A percentile compares a stretch with the other conserved stretches of the same genome.
phyloP scores from a whole-genome alignment of 92 coral and sea anemone species.

The Blastomussa wellsi region DNA sequence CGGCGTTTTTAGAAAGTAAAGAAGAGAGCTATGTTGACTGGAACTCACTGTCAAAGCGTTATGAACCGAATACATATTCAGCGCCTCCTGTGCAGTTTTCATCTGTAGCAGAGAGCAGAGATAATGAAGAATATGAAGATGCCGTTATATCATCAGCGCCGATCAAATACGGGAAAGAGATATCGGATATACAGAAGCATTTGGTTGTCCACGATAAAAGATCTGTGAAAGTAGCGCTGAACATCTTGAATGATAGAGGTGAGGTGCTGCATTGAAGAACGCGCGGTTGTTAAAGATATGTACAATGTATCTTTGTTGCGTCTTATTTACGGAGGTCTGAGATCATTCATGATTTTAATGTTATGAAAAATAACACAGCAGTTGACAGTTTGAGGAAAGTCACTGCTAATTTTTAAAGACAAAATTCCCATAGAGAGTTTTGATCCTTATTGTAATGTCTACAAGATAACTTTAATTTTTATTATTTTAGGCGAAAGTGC shows the following conservation, averaged over 20 bases:
- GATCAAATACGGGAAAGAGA: conserved; percentile 83
- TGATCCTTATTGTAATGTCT: too few relatives aligned
- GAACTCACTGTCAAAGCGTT: conserved; percentile 86
- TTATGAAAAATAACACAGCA: too few relatives aligned
- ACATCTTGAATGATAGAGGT: conserved; percentile 51
- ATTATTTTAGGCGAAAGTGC: conserved; percentile 52
- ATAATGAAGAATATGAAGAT: conserved; percentile 78
- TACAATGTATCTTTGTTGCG: neutral
- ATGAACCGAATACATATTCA: conserved; percentile 78
- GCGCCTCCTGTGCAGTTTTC: conserved; percentile 79
- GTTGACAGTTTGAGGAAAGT: too few relatives aligned
- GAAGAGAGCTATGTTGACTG: conserved; percentile 82
- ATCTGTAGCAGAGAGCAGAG: conserved; percentile 61
- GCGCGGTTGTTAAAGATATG: neutral
- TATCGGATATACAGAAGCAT: conserved; percentile 90
- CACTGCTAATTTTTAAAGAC: too few relatives aligned
- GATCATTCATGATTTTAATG: too few relatives aligned
- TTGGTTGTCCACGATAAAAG: conserved; percentile 87
- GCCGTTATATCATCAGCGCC: conserved; percentile 87
- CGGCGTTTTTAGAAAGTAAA: conserved; percentile 76
- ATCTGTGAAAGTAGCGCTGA: conserved; percentile 55
- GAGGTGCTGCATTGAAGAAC: neutral
- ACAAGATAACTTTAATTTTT: neutral
- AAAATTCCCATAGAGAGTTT: too few relatives aligned
- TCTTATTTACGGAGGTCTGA: too few relatives aligned